Evolutionary conservation across 2,113 vertebrate species (phyloP).

Genomic region (Trinectes maculatus): DNA sequence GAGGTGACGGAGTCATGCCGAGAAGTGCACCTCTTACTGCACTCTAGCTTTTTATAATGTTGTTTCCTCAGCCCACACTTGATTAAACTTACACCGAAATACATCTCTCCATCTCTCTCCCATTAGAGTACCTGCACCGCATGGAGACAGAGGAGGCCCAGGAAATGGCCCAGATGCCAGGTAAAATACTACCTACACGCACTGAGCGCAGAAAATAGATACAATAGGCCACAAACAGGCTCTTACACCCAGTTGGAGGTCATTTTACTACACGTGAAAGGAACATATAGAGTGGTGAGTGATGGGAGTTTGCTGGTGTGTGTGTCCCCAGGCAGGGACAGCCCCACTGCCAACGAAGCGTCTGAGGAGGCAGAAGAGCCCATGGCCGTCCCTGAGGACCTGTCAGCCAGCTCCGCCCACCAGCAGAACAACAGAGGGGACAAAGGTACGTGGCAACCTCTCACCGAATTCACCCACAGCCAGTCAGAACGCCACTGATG

Average conservation of each 20-base stretch:
- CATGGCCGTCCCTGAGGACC: constrained; percentile 98
- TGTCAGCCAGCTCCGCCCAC: constrained; percentile 89
- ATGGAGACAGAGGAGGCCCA: constrained; percentile 97
- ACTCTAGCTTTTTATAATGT: constrained; percentile 65
- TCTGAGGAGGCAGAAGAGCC: constrained; percentile 93
- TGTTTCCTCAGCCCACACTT: constrained; percentile 72
- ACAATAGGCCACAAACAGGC: constrained; percentile 59
- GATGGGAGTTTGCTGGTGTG: constrained; percentile 54
- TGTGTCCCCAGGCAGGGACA: constrained; percentile 87
- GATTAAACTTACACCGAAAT: constrained; percentile 80
- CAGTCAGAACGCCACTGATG: constrained; percentile 22
- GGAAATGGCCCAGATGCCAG: constrained; percentile 98
- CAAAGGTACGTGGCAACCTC: constrained; percentile 81
- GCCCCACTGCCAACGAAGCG: constrained; percentile 87
- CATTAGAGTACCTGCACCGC: constrained; percentile 91
- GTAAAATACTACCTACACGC: constrained; percentile 81
- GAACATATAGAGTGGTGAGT: constrained; percentile 44
- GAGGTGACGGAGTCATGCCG: constrained; percentile 81
- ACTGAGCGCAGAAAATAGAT: constrained; percentile 43
- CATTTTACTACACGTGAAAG: constrained; percentile 52
- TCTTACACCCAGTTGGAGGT: constrained; percentile 33
- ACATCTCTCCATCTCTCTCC: constrained; percentile 71
- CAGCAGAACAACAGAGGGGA: constrained; percentile 89
- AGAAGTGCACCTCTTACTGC: constrained; percentile 79
- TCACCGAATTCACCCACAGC: constrained; percentile 22